Evolutionary conservation across 2,888 invertebrate species (phyloP).

Genomic region (Agriotes lineatus): DNA sequence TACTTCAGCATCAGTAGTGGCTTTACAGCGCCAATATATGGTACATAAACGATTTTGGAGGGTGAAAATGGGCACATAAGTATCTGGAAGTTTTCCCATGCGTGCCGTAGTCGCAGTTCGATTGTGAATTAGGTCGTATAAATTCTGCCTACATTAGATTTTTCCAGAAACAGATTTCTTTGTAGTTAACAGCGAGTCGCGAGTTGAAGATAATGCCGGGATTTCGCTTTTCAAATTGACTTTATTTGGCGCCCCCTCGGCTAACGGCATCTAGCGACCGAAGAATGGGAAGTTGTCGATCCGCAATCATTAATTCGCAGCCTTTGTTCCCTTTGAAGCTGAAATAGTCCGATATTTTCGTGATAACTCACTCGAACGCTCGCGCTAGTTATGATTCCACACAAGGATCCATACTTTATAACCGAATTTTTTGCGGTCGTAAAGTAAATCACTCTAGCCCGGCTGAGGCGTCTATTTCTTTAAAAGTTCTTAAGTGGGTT

Average conservation of each 20-base stretch:
- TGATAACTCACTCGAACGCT: conserved; percentile 14
- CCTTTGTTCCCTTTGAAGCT: conserved; percentile 5
- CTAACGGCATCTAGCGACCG: background rate
- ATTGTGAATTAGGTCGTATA: too few species aligned
- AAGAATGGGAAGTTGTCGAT: background rate
- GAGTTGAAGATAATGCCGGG: too few species aligned
- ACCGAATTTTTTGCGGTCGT: conserved; percentile 28
- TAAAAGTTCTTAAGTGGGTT: conserved; percentile 29
- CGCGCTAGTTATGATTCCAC: conserved; percentile 22
- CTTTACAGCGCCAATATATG: too few species aligned
- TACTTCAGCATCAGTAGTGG: too few species aligned
- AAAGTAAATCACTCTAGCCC: conserved; percentile 27
- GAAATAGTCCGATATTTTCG: conserved; percentile 7
- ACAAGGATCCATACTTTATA: conserved; percentile 28
- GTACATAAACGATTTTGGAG: too few species aligned
- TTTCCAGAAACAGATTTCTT: too few species aligned
- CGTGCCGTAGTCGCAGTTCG: too few species aligned
- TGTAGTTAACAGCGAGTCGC: background rate
- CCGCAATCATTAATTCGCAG: background rate
- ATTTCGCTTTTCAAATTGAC: too few species aligned
- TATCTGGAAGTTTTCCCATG: too few species aligned
- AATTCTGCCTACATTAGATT: too few species aligned
- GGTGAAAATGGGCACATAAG: too few species aligned
- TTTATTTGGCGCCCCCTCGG: too few species aligned
- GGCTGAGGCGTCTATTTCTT: conserved; percentile 23